Evolutionary conservation across 2,888 invertebrate genomes (phyloP), one percentile per base, ranked within the genome.

Genomic region (Amphipyra berbera): DNA sequence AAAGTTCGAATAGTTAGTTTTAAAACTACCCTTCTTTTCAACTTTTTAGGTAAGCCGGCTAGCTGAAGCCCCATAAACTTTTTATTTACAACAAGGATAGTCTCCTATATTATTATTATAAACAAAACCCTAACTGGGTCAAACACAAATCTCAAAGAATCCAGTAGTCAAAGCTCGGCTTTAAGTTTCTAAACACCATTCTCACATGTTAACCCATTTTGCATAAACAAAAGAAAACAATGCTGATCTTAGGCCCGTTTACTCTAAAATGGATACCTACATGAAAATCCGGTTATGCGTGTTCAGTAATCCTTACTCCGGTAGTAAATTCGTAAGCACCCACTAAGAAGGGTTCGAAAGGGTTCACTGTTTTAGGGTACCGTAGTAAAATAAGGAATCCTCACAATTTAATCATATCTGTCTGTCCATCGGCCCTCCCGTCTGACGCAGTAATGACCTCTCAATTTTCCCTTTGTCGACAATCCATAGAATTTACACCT

Each of bases 241-340:
- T 64, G 47, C 42, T 8, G 45, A 58, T 64, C 57, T 67, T 59
- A 58, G 45, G n/a, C 44, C 38, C 41, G 30, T 52, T 60, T 57
- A 50, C 73, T 60, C 58, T 44, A 61, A 63, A 63, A 61, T 52
- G 59, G 62, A 72, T 69, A n/a, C n/a, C n/a, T n/a, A 54, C 44
- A 38, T 45, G 68, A 73, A 68, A 78, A 76, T 70, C 76, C 68
- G 48, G 71, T 76, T 68, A 78, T 60, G 59, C 62, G 61, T 68
- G 73, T 63, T 58, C 60, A 38, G 79, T 79, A 76, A 79, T 78
- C 73, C 73, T 58, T 49, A 46, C 53, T 27, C 47, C 38, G 60
- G 73, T 68, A 62, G 55, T 78, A 65, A 77, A 76, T 73, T 61
- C 64, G 68, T 70, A 62, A 73, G 65, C 54, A 63, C 42, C 46